Base-by-base conservation (phyloP, 2,888 invertebrate species). In the Allolobophora icterica region DNA sequence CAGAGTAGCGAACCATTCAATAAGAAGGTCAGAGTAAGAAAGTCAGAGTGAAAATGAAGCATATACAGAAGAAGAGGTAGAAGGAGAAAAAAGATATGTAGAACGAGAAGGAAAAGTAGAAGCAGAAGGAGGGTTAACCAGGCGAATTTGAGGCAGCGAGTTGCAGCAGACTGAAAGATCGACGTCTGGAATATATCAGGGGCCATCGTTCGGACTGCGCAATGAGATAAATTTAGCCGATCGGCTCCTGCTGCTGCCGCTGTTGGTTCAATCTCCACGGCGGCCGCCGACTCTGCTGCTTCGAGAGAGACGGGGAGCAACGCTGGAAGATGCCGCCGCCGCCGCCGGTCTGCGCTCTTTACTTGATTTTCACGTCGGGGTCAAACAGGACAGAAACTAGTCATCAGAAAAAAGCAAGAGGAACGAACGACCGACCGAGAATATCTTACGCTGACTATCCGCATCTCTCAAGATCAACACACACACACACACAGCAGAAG, bases 351-450 rank as follows among this genome's bases (percentile, higher is more conserved):
- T n/a, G 71, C 71, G 30, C 71, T 71, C 71, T 17, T 11, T n/a
- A 8, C 71, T 71, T 71, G 30, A 71, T 71, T 71, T 71, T 71
- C 30, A 71, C 71, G 71, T 71, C 11, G 30, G 71, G 71, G 71
- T 71, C 71, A 71, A 71, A 71, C n/a, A 71, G 71, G 71, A 71
- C 71, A 71, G n/a, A 71, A 71, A n/a, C n/a, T n/a, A 71, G 71
- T 71, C 71, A 71, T 71, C 71, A 71, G 71, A 71, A 30, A n/a
- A 71, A 71, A 71, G 2, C n/a, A 13, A 45, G 45, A 45, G 8
- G 45, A 45, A n/a, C n/a, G 71, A 71, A 21, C 52, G 52, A 4
- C 5, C 52, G 52, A 52, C 21, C 52, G 52, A 52, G 52, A 71
- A 71, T n/a, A n/a, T 71, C 30, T 71, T 71, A 71, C 71, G 71